Percentiles rank a stretch among this genome's conserved stretches.
Evolutionary conservation across 2,888 invertebrate species (phyloP).

Genomic region (Drosophila hawaiiensis): DNA sequence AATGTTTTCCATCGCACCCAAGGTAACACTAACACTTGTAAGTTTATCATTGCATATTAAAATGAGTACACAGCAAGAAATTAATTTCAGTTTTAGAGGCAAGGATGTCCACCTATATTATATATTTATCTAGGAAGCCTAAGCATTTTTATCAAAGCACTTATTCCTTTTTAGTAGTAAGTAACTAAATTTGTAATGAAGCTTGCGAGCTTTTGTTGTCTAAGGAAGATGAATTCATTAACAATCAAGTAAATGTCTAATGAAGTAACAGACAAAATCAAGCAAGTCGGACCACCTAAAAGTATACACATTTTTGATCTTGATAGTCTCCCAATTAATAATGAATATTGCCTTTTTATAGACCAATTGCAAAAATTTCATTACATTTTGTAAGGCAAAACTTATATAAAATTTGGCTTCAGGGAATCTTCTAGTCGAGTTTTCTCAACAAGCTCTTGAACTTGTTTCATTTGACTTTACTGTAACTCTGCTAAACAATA

Average conservation of each 20-base stretch:
- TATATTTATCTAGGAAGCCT: neutral
- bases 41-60: slow-evolving; percentile 40
- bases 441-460: neutral
- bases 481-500: neutral
- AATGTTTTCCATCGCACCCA: slow-evolving; percentile 53
- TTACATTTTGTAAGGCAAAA: neutral
- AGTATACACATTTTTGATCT: neutral
- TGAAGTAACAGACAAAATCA: neutral
- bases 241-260: neutral
- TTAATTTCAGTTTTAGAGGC: neutral
- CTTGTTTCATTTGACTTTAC: neutral
- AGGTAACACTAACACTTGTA: slow-evolving; percentile 22
- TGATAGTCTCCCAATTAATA: rapidly evolving
- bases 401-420: rapidly evolving
- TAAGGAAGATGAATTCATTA: neutral
- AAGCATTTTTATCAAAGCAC: neutral
- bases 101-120: neutral
- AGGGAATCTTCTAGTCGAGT: neutral
- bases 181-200: neutral
- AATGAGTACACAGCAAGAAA: slow-evolving; percentile 53
- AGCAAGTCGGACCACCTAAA: neutral
- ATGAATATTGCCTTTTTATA: neutral
- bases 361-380: neutral
- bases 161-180: neutral
- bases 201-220: neutral